Evolutionary conservation across 2,888 invertebrate species (phyloP).

Genomic region (Cosmorhoe ocellata): DNA sequence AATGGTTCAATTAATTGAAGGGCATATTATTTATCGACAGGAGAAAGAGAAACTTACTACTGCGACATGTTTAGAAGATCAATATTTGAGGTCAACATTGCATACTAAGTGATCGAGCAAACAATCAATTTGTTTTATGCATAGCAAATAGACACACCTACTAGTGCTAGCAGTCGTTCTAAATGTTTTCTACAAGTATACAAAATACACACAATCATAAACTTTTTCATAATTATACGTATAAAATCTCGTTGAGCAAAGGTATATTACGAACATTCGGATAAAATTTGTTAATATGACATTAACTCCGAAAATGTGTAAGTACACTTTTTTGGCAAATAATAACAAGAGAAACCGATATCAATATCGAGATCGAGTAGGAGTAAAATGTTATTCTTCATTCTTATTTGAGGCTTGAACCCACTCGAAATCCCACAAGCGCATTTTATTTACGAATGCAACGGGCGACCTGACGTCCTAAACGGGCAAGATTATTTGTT

Average conservation of each 20-base stretch:
- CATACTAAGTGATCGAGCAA: slow-evolving; percentile 15
- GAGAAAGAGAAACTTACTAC: slow-evolving; percentile 4
- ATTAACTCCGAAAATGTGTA: background rate
- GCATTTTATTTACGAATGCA: slow-evolving; percentile 53
- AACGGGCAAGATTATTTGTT: slow-evolving; percentile 62
- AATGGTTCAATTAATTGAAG: slow-evolving; percentile 2
- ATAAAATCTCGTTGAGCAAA: background rate
- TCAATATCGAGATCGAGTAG: slow-evolving; percentile 45
- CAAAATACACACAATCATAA: slow-evolving; percentile 3
- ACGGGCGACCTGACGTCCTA: slow-evolving; percentile 47
- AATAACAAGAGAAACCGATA: slow-evolving; percentile 36
- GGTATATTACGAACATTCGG: background rate
- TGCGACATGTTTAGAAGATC: slow-evolving; percentile 3
- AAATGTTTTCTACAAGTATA: slow-evolving; percentile 17
- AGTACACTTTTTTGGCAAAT: slow-evolving; percentile 25
- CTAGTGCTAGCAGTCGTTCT: slow-evolving; percentile 16
- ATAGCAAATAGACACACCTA: slow-evolving; percentile 20
- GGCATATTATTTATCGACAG: background rate
- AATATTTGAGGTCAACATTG: slow-evolving; percentile 3
- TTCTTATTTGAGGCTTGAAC: slow-evolving; percentile 47
- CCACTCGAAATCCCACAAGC: slow-evolving; percentile 52
- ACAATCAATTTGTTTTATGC: slow-evolving; percentile 24
- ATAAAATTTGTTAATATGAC: slow-evolving; percentile 1
- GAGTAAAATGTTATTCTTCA: slow-evolving; percentile 47
- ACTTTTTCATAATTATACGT: background rate